Evolutionary conservation across 2,113 vertebrate species (phyloP).

Genomic region (Promerops cafer): DNA sequence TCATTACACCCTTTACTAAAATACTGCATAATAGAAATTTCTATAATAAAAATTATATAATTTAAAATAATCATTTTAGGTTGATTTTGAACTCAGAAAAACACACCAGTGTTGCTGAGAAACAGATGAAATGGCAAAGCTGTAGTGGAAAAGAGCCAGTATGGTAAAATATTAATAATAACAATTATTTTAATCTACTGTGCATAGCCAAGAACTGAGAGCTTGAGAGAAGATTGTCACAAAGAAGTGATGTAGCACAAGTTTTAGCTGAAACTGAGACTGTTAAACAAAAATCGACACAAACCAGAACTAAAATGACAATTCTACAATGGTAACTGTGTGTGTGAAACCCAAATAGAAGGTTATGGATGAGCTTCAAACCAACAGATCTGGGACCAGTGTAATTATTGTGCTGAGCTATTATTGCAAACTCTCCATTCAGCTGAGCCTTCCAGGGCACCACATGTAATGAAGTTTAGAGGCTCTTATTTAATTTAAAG

Average conservation of each 20-base stretch:
- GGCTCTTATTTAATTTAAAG: slow-evolving; percentile 38
- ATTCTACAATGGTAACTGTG: background rate
- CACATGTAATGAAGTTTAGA: slow-evolving; percentile 43
- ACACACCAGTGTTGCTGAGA: background rate
- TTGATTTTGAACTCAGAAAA: background rate
- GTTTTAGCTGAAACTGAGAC: background rate
- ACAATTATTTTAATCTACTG: background rate
- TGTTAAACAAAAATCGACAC: background rate
- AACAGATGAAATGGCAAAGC: background rate
- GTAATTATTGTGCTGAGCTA: slow-evolving; percentile 23
- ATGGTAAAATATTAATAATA: slow-evolving; percentile 8
- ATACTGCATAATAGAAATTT: background rate
- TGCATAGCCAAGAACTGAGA: background rate
- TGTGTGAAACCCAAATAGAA: slow-evolving; percentile 12
- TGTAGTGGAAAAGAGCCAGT: background rate
- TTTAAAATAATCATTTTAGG: background rate
- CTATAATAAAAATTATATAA: background rate
- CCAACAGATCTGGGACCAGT: background rate
- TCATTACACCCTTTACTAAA: background rate
- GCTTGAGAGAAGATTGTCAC: background rate
- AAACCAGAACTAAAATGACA: slow-evolving; percentile 33
- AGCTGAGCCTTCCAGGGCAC: slow-evolving; percentile 28
- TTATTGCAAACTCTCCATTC: slow-evolving; percentile 1
- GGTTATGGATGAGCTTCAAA: slow-evolving; percentile 28
- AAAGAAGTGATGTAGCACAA: background rate